phyloP scores from a whole-genome alignment of 1,140 invertebrate species.

The Caligus rogercresseyi region DNA sequence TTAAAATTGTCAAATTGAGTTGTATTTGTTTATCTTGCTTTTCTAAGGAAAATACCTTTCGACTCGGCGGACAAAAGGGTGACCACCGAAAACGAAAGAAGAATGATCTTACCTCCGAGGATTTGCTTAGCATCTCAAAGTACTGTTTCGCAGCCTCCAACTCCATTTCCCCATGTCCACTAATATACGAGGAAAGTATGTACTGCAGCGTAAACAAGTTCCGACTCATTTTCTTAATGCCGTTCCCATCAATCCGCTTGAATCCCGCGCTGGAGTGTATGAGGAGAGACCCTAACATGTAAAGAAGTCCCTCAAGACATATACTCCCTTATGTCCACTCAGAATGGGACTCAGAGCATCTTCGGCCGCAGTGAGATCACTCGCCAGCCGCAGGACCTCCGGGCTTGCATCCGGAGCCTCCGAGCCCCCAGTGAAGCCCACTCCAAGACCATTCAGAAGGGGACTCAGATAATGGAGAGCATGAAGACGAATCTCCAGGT shows the following conservation, averaged over 20 bases:
- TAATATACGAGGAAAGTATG: neutral
- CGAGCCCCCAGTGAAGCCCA: neutral
- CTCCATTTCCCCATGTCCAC: neutral
- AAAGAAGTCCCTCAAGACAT: neutral
- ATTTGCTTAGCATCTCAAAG: neutral
- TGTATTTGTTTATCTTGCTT: no score
- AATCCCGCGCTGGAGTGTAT: neutral
- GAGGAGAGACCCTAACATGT: neutral
- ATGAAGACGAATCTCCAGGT: neutral
- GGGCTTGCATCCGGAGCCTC: neutral
- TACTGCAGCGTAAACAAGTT: neutral
- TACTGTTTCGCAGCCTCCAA: neutral
- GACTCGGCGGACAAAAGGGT: neutral
- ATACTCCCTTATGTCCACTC: neutral
- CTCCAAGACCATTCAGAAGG: neutral
- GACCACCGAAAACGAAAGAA: neutral
- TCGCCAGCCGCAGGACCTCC: neutral
- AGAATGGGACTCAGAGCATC: neutral
- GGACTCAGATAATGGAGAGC: neutral
- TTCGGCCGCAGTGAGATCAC: neutral
- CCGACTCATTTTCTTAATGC: neutral
- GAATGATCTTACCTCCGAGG: neutral
- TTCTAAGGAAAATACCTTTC: neutral
- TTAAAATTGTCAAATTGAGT: no score
- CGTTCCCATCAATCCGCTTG: neutral